Evolutionary conservation across 2,888 invertebrate species (phyloP).

Genomic region (Drosophila borealis): DNA sequence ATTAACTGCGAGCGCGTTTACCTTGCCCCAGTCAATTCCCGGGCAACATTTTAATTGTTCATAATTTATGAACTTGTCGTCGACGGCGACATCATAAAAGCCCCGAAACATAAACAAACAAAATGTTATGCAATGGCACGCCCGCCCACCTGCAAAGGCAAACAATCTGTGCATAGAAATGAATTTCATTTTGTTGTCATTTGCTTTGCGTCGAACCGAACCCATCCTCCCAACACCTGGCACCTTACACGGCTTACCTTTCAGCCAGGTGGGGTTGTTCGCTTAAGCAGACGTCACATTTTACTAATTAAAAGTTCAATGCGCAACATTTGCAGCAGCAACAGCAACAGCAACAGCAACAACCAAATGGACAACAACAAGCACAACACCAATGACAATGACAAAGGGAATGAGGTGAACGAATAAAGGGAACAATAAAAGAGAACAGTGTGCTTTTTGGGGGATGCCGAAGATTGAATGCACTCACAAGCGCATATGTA

Average conservation of each 20-base stretch:
- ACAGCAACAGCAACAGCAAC: slow-evolving; percentile 26
- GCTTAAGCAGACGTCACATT: slow-evolving; percentile 60
- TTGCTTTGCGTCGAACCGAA: slow-evolving; percentile 29
- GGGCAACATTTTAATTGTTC: slow-evolving; percentile 57
- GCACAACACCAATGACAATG: slow-evolving; percentile 48
- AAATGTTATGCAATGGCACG: slow-evolving; percentile 57
- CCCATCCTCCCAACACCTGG: slow-evolving; percentile 36
- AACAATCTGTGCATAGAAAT: slow-evolving; percentile 64
- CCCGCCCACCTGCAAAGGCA: slow-evolving; percentile 19
- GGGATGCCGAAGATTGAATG: slow-evolving; percentile 24
- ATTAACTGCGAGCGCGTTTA: not conserved
- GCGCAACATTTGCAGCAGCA: slow-evolving; percentile 68
- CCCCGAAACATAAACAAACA: slow-evolving; percentile 57
- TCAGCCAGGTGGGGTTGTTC: slow-evolving; percentile 27
- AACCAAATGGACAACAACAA: slow-evolving; percentile 45
- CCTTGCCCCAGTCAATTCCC: slow-evolving; percentile 27
- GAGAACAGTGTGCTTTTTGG: not conserved
- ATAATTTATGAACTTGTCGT: slow-evolving; percentile 63
- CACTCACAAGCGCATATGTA: slow-evolving; percentile 6
- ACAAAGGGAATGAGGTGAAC: slow-evolving; percentile 50
- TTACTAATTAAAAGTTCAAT: slow-evolving; percentile 76
- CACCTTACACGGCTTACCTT: slow-evolving; percentile 35
- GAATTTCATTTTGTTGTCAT: slow-evolving; percentile 59
- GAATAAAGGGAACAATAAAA: slow-evolving; percentile 38
- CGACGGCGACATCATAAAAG: slow-evolving; percentile 46